These are phyloP conservation scores for Oscheius sp. DNA, from an alignment of 1,140 invertebrate genomes.

Conservation along the genomic window DNA sequence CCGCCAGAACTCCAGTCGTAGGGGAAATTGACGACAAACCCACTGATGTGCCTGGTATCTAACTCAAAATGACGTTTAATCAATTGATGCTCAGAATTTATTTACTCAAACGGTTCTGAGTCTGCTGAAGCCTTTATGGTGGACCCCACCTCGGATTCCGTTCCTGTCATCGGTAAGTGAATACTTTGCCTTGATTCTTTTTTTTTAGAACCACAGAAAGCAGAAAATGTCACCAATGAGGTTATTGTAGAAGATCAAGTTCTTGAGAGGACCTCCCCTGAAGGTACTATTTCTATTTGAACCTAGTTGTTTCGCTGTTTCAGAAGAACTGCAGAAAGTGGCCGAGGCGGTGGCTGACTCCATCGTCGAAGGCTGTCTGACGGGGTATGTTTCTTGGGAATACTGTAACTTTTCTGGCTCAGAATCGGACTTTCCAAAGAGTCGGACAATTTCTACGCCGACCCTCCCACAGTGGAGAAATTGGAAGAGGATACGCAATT, in stretches of 20 bases:
- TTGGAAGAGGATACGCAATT: not conserved
- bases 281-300: too few relatives aligned
- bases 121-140: not conserved
- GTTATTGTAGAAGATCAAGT: not conserved
- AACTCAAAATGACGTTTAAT: not conserved
- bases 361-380: not conserved
- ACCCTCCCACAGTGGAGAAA: not conserved
- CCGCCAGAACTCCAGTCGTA: not conserved
- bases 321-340: not conserved
- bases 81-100: not conserved
- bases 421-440: not conserved
- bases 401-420: not conserved
- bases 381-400: not conserved
- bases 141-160: too few relatives aligned
- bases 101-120: not conserved
- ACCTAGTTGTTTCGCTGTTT: too few relatives aligned
- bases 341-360: not conserved
- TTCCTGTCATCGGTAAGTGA: too few relatives aligned
- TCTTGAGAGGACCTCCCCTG: not conserved
- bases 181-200: too few relatives aligned
- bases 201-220: too few relatives aligned
- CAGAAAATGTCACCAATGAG: too few relatives aligned
- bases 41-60: not conserved
- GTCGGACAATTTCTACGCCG: not conserved
- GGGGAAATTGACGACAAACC: not conserved